Evolutionary conservation across 2,797 vertebrate genomes (phyloP).

Genomic region (Heliangelus exortis): DNA sequence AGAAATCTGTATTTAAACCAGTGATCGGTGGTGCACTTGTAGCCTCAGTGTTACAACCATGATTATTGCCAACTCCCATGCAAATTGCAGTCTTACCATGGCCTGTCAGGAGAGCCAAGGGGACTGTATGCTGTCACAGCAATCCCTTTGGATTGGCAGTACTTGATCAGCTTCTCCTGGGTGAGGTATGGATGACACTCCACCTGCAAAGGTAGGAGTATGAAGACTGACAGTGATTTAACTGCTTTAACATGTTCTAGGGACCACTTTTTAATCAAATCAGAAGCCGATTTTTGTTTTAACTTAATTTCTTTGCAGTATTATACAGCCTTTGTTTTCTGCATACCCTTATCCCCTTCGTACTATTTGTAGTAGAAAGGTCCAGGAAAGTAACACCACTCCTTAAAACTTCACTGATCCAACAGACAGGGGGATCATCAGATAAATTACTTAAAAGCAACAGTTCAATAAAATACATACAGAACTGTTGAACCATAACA

Average conservation of each 20-base stretch:
- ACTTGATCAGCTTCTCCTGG: slow-evolving; percentile 89
- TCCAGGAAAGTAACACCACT: background rate
- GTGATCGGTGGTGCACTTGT: too few species aligned
- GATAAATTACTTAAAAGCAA: background rate
- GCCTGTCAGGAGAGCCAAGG: slow-evolving; percentile 90
- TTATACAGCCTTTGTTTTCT: background rate
- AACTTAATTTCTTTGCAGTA: background rate
- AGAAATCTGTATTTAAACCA: background rate
- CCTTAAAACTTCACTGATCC: background rate
- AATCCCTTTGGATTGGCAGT: slow-evolving; percentile 88
- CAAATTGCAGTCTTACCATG: slow-evolving; percentile 78
- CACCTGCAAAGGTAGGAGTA: slow-evolving; percentile 73
- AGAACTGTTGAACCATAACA: background rate
- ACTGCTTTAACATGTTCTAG: background rate
- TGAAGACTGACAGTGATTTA: background rate
- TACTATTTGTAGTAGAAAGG: background rate
- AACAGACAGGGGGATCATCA: rapidly evolving
- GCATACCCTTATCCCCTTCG: background rate
- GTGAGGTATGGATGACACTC: slow-evolving; percentile 91
- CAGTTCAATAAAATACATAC: background rate
- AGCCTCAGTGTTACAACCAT: background rate
- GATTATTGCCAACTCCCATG: background rate
- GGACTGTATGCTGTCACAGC: slow-evolving; percentile 90
- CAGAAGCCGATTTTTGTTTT: background rate
- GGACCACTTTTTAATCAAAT: background rate